Conservation (phyloP, 2,888 invertebrate species). For the Caenorhabditis imperialis region DNA sequence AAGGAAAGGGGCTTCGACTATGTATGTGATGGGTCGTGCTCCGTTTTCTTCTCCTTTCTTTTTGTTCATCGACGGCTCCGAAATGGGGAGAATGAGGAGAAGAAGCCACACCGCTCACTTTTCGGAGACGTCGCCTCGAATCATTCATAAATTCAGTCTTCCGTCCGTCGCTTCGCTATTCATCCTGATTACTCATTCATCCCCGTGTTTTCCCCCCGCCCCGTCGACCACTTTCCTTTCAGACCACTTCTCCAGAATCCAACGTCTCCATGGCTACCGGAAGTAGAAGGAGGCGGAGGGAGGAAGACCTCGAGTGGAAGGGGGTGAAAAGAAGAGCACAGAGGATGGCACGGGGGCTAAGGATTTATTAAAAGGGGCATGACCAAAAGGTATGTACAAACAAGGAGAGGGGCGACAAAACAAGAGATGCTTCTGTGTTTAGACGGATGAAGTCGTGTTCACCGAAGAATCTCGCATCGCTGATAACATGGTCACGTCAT, state of each 20-base stretch:
- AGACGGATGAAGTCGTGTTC: conserved; percentile 9
- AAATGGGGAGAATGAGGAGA: conserved; percentile 3
- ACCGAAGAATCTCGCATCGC: conserved; percentile 15
- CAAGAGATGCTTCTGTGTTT: background rate
- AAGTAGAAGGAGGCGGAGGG: background rate
- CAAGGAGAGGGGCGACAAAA: conserved; percentile 1
- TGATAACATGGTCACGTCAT: conserved; percentile 48
- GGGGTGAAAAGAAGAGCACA: background rate
- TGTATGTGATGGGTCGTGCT: conserved; percentile 17
- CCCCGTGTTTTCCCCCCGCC: conserved; percentile 21
- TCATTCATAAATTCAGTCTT: conserved; percentile 10
- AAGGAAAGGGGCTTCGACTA: background rate
- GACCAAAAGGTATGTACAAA: conserved; percentile 34
- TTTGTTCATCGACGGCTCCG: too few relatives aligned
- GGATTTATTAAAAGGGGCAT: conserved; percentile 41
- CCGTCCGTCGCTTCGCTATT: conserved; percentile 11
- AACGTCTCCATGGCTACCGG: conserved; percentile 23
- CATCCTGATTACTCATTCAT: conserved; percentile 53
- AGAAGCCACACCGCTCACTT: background rate
- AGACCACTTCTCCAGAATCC: conserved; percentile 39
- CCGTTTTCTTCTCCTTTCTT: background rate
- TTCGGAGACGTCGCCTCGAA: background rate
- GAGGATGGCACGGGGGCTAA: conserved; percentile 21
- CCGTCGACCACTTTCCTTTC: conserved; percentile 7
- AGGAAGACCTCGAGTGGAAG: too few relatives aligned